Evolutionary conservation across 1,140 invertebrate genomes (phyloP).

Genomic region (Sarcophaga peregrina): DNA sequence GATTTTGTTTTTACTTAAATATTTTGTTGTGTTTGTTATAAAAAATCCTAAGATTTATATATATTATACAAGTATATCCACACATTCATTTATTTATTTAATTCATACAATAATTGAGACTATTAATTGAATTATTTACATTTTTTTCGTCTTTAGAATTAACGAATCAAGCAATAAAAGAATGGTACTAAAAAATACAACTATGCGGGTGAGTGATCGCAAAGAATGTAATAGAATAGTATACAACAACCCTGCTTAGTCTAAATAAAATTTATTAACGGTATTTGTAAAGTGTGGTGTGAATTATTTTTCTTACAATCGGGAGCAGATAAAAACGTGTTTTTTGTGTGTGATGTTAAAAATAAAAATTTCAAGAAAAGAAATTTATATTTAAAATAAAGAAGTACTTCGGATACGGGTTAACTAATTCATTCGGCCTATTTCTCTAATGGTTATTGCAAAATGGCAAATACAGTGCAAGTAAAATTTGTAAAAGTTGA

Average conservation of each 20-base stretch:
- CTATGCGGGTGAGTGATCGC: not conserved
- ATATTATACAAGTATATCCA: not conserved
- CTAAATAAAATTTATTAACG: not conserved
- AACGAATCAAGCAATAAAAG: not conserved
- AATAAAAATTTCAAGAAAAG: no score
- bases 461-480: no score
- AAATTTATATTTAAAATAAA: no score
- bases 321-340: not conserved
- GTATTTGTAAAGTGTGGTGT: not conserved
- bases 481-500: no score
- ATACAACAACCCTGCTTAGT: not conserved
- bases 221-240: not conserved
- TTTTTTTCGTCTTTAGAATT: not conserved
- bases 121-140: slow-evolving; percentile 31
- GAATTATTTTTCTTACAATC: not conserved
- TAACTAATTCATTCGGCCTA: no score
- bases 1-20: not conserved
- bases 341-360: no score
- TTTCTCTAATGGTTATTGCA: no score
- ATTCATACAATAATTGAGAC: slow-evolving; percentile 32
- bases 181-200: not conserved
- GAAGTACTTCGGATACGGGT: no score
- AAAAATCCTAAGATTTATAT: slow-evolving; percentile 13
- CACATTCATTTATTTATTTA: slow-evolving; percentile 6
- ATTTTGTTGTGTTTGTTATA: not conserved